These are phyloP conservation scores for Cyprinodon diabolis DNA, from an alignment of 2,797 vertebrate species.

Conservation along the genomic window DNA sequence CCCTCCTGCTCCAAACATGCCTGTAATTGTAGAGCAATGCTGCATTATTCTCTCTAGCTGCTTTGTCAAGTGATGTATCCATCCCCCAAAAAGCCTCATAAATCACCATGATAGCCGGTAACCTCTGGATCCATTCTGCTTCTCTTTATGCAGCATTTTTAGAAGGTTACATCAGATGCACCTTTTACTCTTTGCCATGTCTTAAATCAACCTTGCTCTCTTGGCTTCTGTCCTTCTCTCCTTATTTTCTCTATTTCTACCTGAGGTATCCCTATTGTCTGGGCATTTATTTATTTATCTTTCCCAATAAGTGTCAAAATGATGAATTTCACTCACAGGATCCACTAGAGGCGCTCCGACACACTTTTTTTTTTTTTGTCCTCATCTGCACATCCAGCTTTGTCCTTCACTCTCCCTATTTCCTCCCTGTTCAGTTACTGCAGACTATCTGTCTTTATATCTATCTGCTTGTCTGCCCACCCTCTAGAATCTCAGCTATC, in stretches of 20 bases:
- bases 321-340: slow-evolving; percentile 68
- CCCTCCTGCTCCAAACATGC: slow-evolving; percentile 24
- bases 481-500: not conserved
- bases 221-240: slow-evolving; percentile 14
- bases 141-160: slow-evolving; percentile 49
- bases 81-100: slow-evolving; percentile 56
- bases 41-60: slow-evolving; percentile 49
- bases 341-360: slow-evolving; percentile 61
- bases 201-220: slow-evolving; percentile 24
- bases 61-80: slow-evolving; percentile 43
- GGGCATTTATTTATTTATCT: slow-evolving; percentile 53
- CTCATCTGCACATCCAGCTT: slow-evolving; percentile 27
- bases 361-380: slow-evolving; percentile 33
- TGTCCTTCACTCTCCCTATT: slow-evolving; percentile 24
- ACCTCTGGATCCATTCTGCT: slow-evolving; percentile 49
- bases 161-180: slow-evolving; percentile 57
- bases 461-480: not conserved
- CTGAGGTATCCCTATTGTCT: slow-evolving; percentile 34
- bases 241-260: slow-evolving; percentile 16
- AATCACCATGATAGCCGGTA: slow-evolving; percentile 68
- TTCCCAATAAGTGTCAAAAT: slow-evolving; percentile 65
- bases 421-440: not conserved
- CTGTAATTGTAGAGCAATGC: slow-evolving; percentile 51
- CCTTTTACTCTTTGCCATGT: slow-evolving; percentile 31
- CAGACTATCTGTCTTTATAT: not conserved